Base-by-base conservation (phyloP, 2,797 vertebrate species). In the Cryptoprocta ferox region DNA sequence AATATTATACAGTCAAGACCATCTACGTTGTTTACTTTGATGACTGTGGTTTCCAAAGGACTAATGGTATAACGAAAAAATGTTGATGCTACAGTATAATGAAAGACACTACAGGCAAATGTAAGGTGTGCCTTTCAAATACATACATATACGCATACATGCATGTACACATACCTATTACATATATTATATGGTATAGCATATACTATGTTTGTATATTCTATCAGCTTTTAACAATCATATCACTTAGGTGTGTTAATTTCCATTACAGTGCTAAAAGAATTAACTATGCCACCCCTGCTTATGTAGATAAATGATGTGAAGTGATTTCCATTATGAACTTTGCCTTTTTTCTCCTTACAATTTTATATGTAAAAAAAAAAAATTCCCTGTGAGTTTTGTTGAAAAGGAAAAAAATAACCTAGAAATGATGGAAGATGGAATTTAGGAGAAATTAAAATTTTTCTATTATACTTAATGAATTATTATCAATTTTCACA, bases 1-100 rank as follows among this genome's bases (percentile, higher is more conserved):
- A 56, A 50, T 82, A 87, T 2, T 75, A 78, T 79, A 96, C 8
- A 85, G 79, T 89, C 65, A 79, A 97, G 95, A 50, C 71, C 39
- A 80, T 75, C 59, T 21, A 71, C 76, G 98, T 94, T 95, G 92
- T 94, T 93, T 81, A 89, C 93, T 97, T 82, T 30, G 96, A 97
- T 61, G 59, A 92, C 87, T 88, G n/a, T 56, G 16, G 80, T 39
- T 97, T 87, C 85, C n/a, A 79, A 95, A 87, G 84, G 66, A 68
- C 66, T 90, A 48, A 68, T 68, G 84, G 53, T 76, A 71, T 89
- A 86, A 94, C 96, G 21, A 87, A 96, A 97, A 84, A 79, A 4
- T 63, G 66, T 7, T 85, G 63, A 89, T 91, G 89, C 21, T 81
- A 70, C 16, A 84, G 8, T 32, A 75, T 94, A 32, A 87, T 59